A percentile compares a stretch with the other conserved stretches of the same genome.
Evolutionary conservation across 2,797 vertebrate species (phyloP).

Genomic region (Sarcophilus harrisii): DNA sequence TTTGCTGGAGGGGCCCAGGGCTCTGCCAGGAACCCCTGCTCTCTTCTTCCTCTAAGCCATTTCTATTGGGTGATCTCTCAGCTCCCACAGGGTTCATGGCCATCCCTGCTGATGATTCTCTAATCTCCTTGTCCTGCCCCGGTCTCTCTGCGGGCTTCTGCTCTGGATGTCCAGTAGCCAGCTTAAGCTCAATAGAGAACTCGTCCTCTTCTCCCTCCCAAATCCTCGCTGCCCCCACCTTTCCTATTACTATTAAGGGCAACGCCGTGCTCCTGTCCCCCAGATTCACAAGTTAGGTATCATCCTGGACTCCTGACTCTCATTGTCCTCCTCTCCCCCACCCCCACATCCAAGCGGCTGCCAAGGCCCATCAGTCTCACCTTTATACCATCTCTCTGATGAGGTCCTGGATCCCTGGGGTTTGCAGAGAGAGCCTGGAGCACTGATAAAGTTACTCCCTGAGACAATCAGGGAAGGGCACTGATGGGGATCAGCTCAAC

Average conservation of each 20-base stretch:
- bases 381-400: neutral
- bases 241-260: neutral
- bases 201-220: neutral
- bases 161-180: neutral
- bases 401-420: too few species aligned
- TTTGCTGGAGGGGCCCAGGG: neutral
- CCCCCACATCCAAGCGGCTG: neutral
- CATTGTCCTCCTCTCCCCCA: too few species aligned
- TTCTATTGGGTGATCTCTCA: neutral
- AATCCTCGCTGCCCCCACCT: neutral
- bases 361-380: neutral
- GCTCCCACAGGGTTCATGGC: too few species aligned
- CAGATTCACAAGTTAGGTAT: neutral
- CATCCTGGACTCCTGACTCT: neutral
- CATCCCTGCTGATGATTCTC: neutral
- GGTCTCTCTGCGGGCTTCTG: neutral
- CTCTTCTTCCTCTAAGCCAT: neutral
- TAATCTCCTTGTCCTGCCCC: neutral
- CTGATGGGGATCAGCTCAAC: too few species aligned
- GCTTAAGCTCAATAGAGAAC: neutral
- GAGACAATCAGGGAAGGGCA: too few species aligned
- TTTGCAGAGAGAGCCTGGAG: too few species aligned
- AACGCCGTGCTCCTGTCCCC: neutral
- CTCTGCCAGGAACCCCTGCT: neutral
- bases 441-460: too few species aligned